These are phyloP conservation scores for Chouioia cunea DNA, from an alignment of 2,888 invertebrate species.

Conservation along the genomic window DNA sequence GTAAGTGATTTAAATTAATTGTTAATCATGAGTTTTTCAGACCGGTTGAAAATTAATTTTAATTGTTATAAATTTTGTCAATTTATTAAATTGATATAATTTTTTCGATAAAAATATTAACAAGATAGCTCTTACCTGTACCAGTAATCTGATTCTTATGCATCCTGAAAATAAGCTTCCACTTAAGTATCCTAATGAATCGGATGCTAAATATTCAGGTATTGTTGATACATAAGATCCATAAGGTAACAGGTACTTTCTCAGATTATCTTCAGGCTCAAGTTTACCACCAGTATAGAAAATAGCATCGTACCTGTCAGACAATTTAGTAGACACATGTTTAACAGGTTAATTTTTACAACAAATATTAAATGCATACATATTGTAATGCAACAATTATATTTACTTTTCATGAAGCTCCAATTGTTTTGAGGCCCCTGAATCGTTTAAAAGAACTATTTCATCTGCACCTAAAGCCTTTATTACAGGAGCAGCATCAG, in stretches of 20 bases:
- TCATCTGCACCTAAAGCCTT: conserved; percentile 73
- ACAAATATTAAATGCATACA: conserved; percentile 1
- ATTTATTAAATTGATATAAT: not conserved
- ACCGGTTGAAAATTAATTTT: no score
- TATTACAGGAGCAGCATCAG: conserved; percentile 71
- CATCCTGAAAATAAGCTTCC: conserved; percentile 69
- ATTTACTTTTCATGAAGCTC: conserved; percentile 61
- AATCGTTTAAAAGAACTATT: conserved; percentile 67
- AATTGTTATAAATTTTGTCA: no score
- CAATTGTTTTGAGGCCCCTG: conserved; percentile 60
- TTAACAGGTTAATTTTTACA: conserved; percentile 13
- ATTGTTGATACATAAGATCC: conserved; percentile 70
- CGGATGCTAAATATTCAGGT: conserved; percentile 70
- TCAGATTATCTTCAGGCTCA: conserved; percentile 62
- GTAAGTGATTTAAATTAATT: conserved; percentile 39
- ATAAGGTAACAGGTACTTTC: conserved; percentile 62
- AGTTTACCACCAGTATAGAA: conserved; percentile 70
- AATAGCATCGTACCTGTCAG: conserved; percentile 68
- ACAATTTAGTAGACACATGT: conserved; percentile 36
- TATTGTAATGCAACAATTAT: not conserved
- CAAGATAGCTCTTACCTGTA: conserved; percentile 66
- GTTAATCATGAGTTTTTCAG: no score
- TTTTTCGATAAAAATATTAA: not conserved
- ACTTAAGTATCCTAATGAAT: conserved; percentile 70
- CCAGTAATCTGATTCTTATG: conserved; percentile 66